Base-by-base conservation (phyloP, 2,888 invertebrate genomes). In the Protodeltote pygarga region DNA sequence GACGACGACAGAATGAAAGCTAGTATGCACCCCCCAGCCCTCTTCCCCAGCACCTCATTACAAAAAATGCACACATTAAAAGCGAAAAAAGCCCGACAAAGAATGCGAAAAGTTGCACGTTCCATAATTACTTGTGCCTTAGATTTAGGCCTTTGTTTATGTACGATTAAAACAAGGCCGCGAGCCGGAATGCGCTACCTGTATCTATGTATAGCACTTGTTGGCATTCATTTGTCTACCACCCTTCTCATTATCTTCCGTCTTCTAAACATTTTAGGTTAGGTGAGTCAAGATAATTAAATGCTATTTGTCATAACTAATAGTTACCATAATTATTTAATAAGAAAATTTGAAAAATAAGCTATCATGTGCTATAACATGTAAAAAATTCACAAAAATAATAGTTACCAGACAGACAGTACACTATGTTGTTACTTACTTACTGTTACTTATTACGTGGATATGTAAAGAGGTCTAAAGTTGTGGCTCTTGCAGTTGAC, bases 61-160 rank as follows among this genome's bases (percentile, higher is more conserved):
- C 70, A 72, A 85, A 83, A 79, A 86, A 88, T 88, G 85, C 87
- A 89, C 85, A 83, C 81, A 79, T 79, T 77, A 77, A 75, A 80
- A 82, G 72, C 71, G 71, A 79, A 85, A 79, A 85, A 84, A 83
- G 81, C 61, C 49, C 46, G 59, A 75, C 63, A 81, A 83, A 75
- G 81, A 85, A 87, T 82, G 83, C 69, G 67, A 78, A 76, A 79
- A 82, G 69, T 81, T 81, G 71, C 73, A 71, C 65, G 74, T 73
- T 68, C 53, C 64, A 58, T 81, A 75, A 81, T 81, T 75, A 75
- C 76, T 77, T 71, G 65, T 68, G 62, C 62, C 52, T 70, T 64
- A 70, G 61, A 70, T 71, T 71, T 62, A 58, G 57, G 29, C 65
- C 64, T 73, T 79, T 78, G 75, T 78, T 75, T 73, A 65, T 66